phyloP scores from a whole-genome alignment of 2,113 vertebrate genomes.

The Bubo blakistoni region DNA sequence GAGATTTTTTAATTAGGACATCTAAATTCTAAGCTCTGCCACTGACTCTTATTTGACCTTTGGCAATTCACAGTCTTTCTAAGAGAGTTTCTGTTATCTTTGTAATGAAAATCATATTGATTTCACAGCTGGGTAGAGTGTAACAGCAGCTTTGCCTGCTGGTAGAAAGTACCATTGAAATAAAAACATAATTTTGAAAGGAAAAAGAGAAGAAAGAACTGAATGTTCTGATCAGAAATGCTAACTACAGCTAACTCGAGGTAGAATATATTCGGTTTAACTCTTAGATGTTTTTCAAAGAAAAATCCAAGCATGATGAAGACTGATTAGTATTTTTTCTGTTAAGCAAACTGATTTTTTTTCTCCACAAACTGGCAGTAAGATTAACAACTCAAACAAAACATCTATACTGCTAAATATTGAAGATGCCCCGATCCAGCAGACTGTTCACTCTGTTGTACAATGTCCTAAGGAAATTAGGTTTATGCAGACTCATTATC shows the following conservation, averaged over 20 bases:
- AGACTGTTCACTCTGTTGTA: background rate
- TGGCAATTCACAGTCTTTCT: conserved; percentile 63
- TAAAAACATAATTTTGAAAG: conserved; percentile 64
- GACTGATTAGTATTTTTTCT: background rate
- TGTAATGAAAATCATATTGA: conserved; percentile 71
- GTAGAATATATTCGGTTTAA: conserved; percentile 1
- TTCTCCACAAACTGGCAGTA: background rate
- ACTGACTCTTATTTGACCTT: conserved; percentile 67
- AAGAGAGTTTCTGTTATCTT: conserved; percentile 65
- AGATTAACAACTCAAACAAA: conserved; percentile 7
- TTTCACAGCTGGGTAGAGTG: conserved; percentile 67
- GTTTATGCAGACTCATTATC: background rate
- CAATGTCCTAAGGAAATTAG: background rate
- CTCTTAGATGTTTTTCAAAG: background rate
- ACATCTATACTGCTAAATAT: background rate
- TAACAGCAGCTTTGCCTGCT: conserved; percentile 63
- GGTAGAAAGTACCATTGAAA: conserved; percentile 53
- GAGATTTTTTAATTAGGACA: conserved; percentile 61
- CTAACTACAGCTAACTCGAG: conserved; percentile 3
- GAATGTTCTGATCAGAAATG: conserved; percentile 55
- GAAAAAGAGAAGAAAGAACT: conserved; percentile 55
- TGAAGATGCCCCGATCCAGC: background rate
- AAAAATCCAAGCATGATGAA: background rate
- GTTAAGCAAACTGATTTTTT: background rate
- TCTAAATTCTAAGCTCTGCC: conserved; percentile 56